A percentile compares a stretch with the other conserved stretches of the same genome.
phyloP scores from a whole-genome alignment of 2,113 vertebrate species.

The Noctilio leporinus region DNA sequence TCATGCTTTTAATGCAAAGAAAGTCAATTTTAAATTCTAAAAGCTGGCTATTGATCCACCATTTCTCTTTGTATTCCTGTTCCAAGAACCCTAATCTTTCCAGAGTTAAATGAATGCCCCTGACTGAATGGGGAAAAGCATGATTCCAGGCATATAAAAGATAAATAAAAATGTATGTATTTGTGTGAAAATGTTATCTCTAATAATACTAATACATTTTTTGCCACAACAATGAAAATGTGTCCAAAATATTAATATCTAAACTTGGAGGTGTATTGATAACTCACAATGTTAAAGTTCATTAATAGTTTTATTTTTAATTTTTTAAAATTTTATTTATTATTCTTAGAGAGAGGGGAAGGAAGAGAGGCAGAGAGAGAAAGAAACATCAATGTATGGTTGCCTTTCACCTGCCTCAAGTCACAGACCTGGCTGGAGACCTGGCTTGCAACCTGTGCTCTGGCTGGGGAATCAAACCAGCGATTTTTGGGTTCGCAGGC shows the following conservation, averaged over 20 bases:
- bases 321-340: too few species aligned
- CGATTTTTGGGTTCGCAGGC: too few species aligned
- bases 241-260: neutral
- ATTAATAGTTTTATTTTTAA: neutral
- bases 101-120: neutral
- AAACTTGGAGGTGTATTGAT: neutral
- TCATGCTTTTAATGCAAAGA: neutral
- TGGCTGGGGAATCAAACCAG: too few species aligned
- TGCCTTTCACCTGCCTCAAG: too few species aligned
- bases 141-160: neutral
- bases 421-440: too few species aligned
- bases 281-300: neutral
- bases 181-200: neutral
- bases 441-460: too few species aligned
- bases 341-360: too few species aligned
- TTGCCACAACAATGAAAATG: neutral
- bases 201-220: neutral
- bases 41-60: neutral
- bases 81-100: neutral
- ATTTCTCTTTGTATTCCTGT: neutral
- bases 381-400: too few species aligned
- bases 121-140: neutral
- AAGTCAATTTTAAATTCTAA: conserved; percentile 14
- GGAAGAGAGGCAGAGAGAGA: too few species aligned
- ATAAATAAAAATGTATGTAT: neutral